Evolutionary conservation across 2,797 vertebrate genomes (phyloP).

Genomic region (Dipus sagitta): DNA sequence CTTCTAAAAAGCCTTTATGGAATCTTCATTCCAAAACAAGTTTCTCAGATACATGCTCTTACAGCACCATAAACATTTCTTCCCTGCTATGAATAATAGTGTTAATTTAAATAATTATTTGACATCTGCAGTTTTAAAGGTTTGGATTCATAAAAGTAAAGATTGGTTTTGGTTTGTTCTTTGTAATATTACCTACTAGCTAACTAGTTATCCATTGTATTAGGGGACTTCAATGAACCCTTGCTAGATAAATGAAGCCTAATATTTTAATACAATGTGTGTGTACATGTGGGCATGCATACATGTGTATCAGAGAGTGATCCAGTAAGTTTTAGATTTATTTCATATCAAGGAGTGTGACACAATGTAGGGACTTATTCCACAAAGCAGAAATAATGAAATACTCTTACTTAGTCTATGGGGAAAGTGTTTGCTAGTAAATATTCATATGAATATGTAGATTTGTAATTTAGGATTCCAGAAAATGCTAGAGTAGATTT

Average conservation of each 20-base stretch:
- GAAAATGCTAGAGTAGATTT: constrained; percentile 50
- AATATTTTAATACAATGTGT: not conserved
- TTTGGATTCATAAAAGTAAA: constrained; percentile 12
- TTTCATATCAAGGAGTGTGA: not conserved
- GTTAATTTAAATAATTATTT: not conserved
- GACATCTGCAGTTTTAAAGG: constrained; percentile 1
- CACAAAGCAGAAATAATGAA: constrained; percentile 39
- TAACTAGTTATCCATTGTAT: not conserved
- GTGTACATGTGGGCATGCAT: too few relatives aligned
- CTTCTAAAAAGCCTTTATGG: not conserved
- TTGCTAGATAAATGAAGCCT: not conserved
- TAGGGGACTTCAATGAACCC: not conserved
- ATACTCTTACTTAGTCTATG: not conserved
- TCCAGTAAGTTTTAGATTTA: not conserved
- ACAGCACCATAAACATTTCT: not conserved
- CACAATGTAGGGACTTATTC: constrained; percentile 13
- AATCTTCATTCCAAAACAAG: not conserved
- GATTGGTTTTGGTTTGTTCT: not conserved
- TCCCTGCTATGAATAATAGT: not conserved
- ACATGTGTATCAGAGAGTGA: not conserved
- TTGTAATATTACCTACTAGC: not conserved
- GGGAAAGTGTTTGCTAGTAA: constrained; percentile 6
- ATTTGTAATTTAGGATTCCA: constrained; percentile 7
- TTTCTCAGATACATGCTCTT: not conserved
- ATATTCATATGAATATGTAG: constrained; percentile 32